Percentiles rank a stretch among this genome's conserved stretches.
phyloP scores from a whole-genome alignment of 2,797 vertebrate genomes.

The Enteromius afrohamiltoni region DNA sequence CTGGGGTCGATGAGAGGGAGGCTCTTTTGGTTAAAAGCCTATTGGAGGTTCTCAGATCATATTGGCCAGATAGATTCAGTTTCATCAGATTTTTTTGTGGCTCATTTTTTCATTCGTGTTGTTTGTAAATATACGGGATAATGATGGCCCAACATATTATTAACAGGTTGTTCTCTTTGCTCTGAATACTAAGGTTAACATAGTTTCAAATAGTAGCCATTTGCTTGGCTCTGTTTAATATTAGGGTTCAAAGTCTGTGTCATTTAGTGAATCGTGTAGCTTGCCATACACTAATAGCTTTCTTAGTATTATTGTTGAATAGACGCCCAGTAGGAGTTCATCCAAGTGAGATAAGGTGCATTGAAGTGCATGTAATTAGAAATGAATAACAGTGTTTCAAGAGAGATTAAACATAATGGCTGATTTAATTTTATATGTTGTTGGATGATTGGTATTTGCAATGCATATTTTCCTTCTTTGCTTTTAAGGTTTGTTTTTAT shows the following conservation, averaged over 20 bases:
- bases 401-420: neutral
- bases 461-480: neutral
- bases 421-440: neutral
- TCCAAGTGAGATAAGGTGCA: neutral
- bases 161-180: neutral
- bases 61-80: neutral
- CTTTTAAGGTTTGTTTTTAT: neutral
- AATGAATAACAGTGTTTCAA: neutral
- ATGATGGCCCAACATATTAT: neutral
- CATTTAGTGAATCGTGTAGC: neutral
- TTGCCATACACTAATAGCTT: neutral
- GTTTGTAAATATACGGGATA: neutral
- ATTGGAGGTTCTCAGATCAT: neutral
- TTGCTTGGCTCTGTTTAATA: neutral
- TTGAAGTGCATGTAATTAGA: neutral
- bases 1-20: conserved; percentile 12
- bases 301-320: neutral
- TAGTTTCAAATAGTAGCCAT: neutral
- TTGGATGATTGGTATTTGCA: neutral
- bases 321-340: neutral
- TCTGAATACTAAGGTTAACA: neutral
- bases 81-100: neutral
- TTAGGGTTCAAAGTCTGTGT: neutral
- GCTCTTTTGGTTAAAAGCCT: conserved; percentile 6
- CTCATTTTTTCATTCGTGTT: neutral